Conservation (phyloP, 2,797 vertebrate genomes). For the Myotis myotis region DNA sequence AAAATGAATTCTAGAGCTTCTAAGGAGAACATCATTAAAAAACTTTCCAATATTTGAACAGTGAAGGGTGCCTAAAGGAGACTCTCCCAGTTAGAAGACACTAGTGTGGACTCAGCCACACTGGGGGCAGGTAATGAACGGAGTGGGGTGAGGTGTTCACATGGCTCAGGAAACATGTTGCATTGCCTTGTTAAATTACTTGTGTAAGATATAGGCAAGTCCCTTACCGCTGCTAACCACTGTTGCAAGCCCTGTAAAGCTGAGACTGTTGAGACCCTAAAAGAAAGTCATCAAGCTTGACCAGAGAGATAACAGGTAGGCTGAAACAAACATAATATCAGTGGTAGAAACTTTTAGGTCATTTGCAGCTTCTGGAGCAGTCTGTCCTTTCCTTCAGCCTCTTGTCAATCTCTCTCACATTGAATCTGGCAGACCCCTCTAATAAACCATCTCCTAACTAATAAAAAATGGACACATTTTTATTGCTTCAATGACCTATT, state of each 20-base stretch:
- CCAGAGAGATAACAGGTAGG: neutral
- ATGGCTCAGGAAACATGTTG: neutral
- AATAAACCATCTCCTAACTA: neutral
- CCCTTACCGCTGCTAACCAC: neutral
- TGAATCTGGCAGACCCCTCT: neutral
- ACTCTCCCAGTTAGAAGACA: neutral
- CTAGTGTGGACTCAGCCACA: neutral
- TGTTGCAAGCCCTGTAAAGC: neutral
- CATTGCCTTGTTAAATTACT: neutral
- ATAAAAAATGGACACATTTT: conserved; percentile 7
- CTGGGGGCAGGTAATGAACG: no score
- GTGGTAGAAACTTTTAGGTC: neutral
- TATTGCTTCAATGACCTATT: neutral
- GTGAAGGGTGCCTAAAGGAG: neutral
- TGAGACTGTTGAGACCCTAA: neutral
- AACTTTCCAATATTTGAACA: conserved; percentile 57
- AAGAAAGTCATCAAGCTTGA: neutral
- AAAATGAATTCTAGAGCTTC: conserved; percentile 53
- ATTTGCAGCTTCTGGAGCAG: neutral
- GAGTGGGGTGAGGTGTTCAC: no score
- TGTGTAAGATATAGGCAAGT: neutral
- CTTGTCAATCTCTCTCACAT: neutral
- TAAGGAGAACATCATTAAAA: conserved; percentile 75
- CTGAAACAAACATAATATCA: neutral
- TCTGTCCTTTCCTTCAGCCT: neutral